phyloP scores from a whole-genome alignment of 2,113 vertebrate species.

The Microcebus jonahi region DNA sequence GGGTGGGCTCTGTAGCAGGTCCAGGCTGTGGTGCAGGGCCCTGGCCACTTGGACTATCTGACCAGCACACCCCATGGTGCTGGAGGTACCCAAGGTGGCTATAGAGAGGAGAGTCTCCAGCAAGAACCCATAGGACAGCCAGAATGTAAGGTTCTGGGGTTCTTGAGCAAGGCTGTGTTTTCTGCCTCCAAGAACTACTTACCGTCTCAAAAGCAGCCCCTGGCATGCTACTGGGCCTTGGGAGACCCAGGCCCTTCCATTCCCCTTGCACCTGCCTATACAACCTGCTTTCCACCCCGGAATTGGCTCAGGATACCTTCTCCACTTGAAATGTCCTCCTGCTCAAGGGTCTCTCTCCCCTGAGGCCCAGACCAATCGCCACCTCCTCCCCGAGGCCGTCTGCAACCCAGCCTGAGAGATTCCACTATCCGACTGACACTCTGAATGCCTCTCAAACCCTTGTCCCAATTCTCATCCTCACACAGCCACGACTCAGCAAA shows the following conservation, averaged over 20 bases:
- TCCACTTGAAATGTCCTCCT: not conserved
- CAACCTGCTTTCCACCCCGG: not conserved
- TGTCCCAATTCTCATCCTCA: not conserved
- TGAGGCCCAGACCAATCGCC: not conserved
- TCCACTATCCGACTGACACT: not conserved
- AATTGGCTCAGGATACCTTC: not conserved
- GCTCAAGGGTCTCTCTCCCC: not conserved
- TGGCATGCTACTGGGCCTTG: rapidly evolving
- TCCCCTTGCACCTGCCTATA: not conserved
- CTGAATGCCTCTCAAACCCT: not conserved
- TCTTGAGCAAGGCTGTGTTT: not conserved
- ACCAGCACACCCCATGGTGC: not conserved
- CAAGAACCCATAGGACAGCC: not conserved
- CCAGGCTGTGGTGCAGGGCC: not conserved
- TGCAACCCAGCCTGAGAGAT: not conserved
- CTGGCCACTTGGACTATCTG: not conserved
- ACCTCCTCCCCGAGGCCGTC: not conserved
- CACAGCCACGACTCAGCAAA: not conserved
- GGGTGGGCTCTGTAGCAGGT: not conserved
- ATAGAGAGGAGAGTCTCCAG: not conserved
- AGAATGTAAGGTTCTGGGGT: not conserved
- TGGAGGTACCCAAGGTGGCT: not conserved
- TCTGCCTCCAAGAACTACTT: not conserved
- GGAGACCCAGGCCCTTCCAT: rapidly evolving
- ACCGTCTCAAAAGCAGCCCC: not conserved